Base-by-base conservation (phyloP, 2,797 vertebrate species). In the Okamejei kenojei region DNA sequence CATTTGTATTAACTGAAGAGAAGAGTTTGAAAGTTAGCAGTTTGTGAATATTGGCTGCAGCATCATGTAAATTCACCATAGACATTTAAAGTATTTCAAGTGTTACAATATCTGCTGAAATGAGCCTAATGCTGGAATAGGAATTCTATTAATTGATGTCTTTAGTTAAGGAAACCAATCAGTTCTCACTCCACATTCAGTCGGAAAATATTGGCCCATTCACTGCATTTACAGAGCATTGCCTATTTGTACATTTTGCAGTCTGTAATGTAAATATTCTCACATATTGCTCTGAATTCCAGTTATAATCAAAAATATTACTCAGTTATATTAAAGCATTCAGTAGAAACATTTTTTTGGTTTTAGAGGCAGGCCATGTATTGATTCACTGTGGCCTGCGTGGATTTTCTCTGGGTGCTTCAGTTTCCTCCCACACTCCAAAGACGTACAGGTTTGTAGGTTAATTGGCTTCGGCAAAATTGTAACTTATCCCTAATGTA, bases 241-340 rank as follows among this genome's bases (percentile, higher is more conserved):
- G 35, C 23, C 74, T 45, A 92, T 26, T 74, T 76, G 38, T 92
- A 92, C 38, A 71, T 92, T 26, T 92, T 74, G 45, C n/a, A 88
- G 17, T 32, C n/a, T 10, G 6, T 54, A 19, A 35, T 63, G 68
- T 63, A 73, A 68, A 71, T 81, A 32, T 15, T 68, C 32, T 38
- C 35, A 38, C 84, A 19, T 54, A 74, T 76, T 54, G 45, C 38
- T 92, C 73, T 38, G 76, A 92, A 92, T 26, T 92, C 71, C 90
- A 17, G 63, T 73, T 54, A 29, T 54, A 29, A 92, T 74, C 19
- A 17, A 74, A 58, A 76, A 54, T 92, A 76, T 92, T 76, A 26
- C 90, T 76, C 38, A 76, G 38, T 74, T 29, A 15, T 92, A 71
- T 71, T 90, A 15, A 29, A 91, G 29, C 38, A 91, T 76, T 54